These are phyloP conservation scores for Sebastes taczanowskii DNA, from an alignment of 2,797 vertebrate species.

Conservation along the genomic window DNA sequence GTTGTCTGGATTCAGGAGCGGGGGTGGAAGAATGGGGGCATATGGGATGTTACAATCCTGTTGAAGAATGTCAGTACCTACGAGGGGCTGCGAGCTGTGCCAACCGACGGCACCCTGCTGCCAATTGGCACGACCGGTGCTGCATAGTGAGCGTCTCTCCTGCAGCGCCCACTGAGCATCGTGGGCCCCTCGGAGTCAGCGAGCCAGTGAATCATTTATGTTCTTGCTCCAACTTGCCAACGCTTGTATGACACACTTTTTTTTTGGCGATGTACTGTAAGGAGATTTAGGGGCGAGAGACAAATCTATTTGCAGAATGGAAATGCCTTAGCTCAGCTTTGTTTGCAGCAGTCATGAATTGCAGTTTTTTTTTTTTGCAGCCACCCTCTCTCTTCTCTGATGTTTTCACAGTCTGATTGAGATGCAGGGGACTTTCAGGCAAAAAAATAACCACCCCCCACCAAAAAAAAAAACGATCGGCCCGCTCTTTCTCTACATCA, in stretches of 20 bases:
- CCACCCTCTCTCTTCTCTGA: background rate
- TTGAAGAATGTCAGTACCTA: constrained; percentile 73
- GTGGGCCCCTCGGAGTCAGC: constrained; percentile 48
- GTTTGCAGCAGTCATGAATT: constrained; percentile 29
- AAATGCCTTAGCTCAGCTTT: constrained; percentile 23
- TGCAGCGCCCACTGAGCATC: constrained; percentile 47
- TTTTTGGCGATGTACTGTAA: constrained; percentile 20
- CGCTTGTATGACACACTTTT: constrained; percentile 55
- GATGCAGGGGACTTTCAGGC: constrained; percentile 37
- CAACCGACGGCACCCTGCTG: constrained; percentile 58
- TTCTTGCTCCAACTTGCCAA: constrained; percentile 49
- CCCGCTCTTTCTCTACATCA: constrained; percentile 14
- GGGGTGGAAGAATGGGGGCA: constrained; percentile 38
- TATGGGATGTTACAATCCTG: constrained; percentile 61
- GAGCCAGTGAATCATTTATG: constrained; percentile 69
- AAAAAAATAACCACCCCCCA: background rate
- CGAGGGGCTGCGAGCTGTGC: constrained; percentile 55
- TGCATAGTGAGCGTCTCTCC: constrained; percentile 58
- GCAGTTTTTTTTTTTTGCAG: background rate
- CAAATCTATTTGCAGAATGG: constrained; percentile 23
- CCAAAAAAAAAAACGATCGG: background rate
- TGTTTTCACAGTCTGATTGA: constrained; percentile 58
- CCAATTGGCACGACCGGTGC: constrained; percentile 69
- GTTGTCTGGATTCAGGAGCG: constrained; percentile 47
- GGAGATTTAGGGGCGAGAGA: constrained; percentile 44